These are phyloP conservation scores for Heliconius melpomene DNA, from an alignment of 1,140 invertebrate genomes.

Conservation along the genomic window DNA sequence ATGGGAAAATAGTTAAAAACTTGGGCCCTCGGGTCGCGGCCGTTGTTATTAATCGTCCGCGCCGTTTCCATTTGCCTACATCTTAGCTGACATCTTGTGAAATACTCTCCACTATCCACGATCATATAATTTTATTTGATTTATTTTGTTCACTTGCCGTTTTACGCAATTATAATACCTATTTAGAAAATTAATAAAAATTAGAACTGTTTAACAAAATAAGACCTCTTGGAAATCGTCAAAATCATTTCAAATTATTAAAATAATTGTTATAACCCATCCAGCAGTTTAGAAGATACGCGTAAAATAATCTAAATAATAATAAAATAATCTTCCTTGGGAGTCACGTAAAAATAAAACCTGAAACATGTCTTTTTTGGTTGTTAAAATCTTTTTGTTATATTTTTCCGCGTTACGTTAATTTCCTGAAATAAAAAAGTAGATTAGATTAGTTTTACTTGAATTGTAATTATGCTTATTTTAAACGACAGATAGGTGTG, in stretches of 20 bases:
- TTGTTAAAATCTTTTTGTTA: neutral
- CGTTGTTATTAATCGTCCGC: constrained; percentile 29
- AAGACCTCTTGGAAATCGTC: too few species aligned
- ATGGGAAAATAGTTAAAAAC: constrained; percentile 30
- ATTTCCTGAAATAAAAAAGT: neutral
- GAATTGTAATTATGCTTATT: neutral
- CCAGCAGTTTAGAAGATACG: too few species aligned
- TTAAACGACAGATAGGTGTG: neutral
- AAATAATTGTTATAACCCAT: too few species aligned
- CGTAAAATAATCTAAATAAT: too few species aligned
- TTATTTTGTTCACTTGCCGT: neutral
- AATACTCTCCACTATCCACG: neutral
- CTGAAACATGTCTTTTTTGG: neutral
- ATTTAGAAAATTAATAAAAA: too few species aligned
- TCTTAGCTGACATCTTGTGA: constrained; percentile 13
- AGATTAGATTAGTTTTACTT: neutral
- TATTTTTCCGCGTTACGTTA: neutral
- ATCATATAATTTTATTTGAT: neutral
- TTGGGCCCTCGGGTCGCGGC: constrained; percentile 32
- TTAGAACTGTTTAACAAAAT: too few species aligned
- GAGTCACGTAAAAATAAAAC: neutral
- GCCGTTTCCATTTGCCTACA: constrained; percentile 16
- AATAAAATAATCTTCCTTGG: too few species aligned
- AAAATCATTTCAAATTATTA: too few species aligned
- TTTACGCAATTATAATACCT: too few species aligned